Conservation (phyloP, 2,113 vertebrate genomes). For the Zosterops japonicus region DNA sequence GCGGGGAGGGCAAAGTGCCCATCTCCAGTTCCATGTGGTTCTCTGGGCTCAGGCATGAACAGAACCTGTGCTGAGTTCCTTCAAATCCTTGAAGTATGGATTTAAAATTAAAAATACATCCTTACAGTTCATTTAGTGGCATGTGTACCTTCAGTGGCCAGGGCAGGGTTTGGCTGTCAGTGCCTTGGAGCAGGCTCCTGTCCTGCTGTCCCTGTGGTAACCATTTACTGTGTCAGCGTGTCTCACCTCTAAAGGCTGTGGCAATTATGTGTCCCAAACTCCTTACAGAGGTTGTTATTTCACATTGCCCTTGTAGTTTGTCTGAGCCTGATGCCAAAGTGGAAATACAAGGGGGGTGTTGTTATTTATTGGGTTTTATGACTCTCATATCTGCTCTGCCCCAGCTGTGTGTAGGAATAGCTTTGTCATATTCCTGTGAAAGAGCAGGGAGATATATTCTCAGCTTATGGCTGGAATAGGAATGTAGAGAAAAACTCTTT, state of each 20-base stretch:
- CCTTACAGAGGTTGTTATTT: neutral
- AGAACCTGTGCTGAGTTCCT: neutral
- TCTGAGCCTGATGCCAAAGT: neutral
- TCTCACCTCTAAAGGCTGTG: neutral
- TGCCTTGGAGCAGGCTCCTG: neutral
- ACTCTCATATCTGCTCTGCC: neutral
- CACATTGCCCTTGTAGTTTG: neutral
- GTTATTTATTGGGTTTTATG: neutral
- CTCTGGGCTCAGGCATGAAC: neutral
- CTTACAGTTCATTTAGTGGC: neutral
- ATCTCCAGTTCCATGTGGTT: neutral
- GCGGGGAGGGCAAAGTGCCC: neutral
- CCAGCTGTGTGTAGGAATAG: neutral
- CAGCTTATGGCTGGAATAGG: neutral
- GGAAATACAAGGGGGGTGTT: accelerated
- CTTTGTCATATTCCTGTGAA: neutral
- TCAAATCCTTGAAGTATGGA: neutral
- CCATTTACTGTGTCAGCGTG: neutral
- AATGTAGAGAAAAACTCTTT: neutral
- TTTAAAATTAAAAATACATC: neutral
- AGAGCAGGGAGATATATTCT: neutral
- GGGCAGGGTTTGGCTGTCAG: neutral
- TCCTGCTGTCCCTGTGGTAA: neutral
- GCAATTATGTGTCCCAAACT: neutral
- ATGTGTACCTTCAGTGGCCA: neutral